These are phyloP conservation scores for Meteorus colon DNA, from an alignment of 2,888 invertebrate species.

Conservation along the genomic window DNA sequence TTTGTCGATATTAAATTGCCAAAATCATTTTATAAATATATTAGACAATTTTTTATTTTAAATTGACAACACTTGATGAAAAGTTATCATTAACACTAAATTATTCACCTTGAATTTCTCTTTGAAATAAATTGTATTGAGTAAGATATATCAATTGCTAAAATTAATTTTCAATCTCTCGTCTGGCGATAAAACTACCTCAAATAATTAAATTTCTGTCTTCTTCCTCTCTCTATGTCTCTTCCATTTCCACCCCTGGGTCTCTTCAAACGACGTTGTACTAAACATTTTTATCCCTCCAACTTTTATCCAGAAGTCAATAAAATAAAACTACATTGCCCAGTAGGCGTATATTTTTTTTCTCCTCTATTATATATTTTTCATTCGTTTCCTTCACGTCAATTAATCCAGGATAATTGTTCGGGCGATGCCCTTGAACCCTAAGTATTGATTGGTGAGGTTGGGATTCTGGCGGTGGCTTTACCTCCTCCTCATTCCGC, in stretches of 20 bases:
- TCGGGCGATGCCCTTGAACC: slow-evolving; percentile 73
- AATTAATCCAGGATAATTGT: slow-evolving; percentile 72
- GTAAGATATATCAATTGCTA: too few relatives aligned
- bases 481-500: slow-evolving; percentile 61
- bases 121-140: too few relatives aligned
- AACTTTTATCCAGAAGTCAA: not conserved
- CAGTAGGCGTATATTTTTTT: slow-evolving; percentile 15
- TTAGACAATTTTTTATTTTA: too few relatives aligned
- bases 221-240: not conserved
- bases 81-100: too few relatives aligned
- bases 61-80: too few relatives aligned
- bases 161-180: too few relatives aligned
- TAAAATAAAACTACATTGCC: not conserved
- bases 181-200: too few relatives aligned
- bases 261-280: not conserved
- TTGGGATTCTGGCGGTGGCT: slow-evolving; percentile 67
- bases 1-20: too few relatives aligned
- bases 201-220: slow-evolving; percentile 3
- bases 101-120: too few relatives aligned
- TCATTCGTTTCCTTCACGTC: slow-evolving; percentile 45
- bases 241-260: not conserved
- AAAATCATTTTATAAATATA: too few relatives aligned
- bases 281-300: not conserved
- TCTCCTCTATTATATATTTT: slow-evolving; percentile 33
- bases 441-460: slow-evolving; percentile 72